A percentile compares a stretch with the other conserved stretches of the same genome.
Conservation (phyloP, 2,888 invertebrate species). For the Sturmia bella region DNA sequence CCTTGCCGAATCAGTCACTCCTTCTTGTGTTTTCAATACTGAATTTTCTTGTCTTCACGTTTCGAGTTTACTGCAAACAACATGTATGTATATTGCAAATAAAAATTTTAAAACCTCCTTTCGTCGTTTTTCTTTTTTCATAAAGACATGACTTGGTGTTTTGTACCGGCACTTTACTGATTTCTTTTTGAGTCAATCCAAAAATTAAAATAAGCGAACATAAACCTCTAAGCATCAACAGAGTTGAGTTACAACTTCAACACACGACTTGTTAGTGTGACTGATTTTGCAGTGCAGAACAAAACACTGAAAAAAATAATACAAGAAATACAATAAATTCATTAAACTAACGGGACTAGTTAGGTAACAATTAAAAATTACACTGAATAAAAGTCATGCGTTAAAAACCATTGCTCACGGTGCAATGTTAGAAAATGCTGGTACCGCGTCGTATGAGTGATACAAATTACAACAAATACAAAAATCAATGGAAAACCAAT, state of each 20-base stretch:
- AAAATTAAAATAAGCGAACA: slow-evolving; percentile 25
- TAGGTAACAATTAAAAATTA: no score
- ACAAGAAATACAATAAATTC: no score
- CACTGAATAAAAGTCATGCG: no score
- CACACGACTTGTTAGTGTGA: slow-evolving; percentile 42
- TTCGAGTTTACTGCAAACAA: slow-evolving; percentile 57
- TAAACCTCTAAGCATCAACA: slow-evolving; percentile 48
- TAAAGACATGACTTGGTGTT: slow-evolving; percentile 37
- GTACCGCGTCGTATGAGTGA: no score
- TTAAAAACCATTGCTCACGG: no score
- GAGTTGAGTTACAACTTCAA: slow-evolving; percentile 53
- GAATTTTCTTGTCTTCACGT: slow-evolving; percentile 25
- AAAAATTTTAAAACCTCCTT: slow-evolving; percentile 59
- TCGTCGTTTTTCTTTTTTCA: slow-evolving; percentile 25
- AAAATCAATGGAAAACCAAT: no score
- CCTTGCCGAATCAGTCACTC: neutral
- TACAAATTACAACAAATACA: no score
- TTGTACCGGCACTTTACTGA: slow-evolving; percentile 38
- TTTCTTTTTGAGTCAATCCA: slow-evolving; percentile 29
- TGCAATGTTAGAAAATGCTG: no score
- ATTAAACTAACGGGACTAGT: no score
- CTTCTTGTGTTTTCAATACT: neutral
- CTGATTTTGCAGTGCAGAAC: slow-evolving; percentile 37
- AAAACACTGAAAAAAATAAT: slow-evolving; percentile 38
- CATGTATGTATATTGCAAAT: slow-evolving; percentile 52